Evolutionary conservation across 2,113 vertebrate species (phyloP).

Genomic region (human): DNA sequence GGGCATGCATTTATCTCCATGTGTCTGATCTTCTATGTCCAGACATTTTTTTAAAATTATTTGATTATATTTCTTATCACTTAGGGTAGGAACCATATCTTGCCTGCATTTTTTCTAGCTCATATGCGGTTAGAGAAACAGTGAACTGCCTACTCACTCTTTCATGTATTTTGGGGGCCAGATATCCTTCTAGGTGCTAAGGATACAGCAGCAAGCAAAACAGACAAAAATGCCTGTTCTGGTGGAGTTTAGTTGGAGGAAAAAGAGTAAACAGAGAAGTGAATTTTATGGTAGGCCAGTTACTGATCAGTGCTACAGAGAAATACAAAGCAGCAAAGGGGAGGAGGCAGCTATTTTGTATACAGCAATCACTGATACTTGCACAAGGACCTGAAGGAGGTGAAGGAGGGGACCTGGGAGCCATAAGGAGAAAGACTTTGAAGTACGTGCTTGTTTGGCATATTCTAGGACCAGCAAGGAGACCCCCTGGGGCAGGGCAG

Average conservation of each 20-base stretch:
- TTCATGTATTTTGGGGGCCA: not conserved
- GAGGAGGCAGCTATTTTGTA: not conserved
- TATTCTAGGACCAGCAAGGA: not conserved
- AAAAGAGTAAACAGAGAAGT: not conserved
- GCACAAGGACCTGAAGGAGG: not conserved
- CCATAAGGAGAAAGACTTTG: not conserved
- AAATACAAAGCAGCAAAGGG: not conserved
- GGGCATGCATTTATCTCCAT: not conserved
- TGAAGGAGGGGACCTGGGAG: not conserved
- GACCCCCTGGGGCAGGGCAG: accelerated
- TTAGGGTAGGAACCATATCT: not conserved
- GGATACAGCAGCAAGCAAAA: not conserved
- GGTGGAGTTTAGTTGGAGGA: not conserved
- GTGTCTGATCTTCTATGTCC: not conserved
- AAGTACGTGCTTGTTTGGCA: not conserved
- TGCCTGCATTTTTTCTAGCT: not conserved
- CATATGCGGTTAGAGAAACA: not conserved
- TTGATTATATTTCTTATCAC: not conserved
- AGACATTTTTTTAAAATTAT: not conserved
- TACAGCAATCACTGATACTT: too few species aligned
- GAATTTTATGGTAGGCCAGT: too few species aligned
- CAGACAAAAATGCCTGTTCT: not conserved
- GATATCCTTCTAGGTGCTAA: not conserved
- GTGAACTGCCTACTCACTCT: not conserved
- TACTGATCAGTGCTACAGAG: not conserved